Evolutionary conservation across 2,797 vertebrate species (phyloP).

Genomic region (Poeciliopsis turneri): DNA sequence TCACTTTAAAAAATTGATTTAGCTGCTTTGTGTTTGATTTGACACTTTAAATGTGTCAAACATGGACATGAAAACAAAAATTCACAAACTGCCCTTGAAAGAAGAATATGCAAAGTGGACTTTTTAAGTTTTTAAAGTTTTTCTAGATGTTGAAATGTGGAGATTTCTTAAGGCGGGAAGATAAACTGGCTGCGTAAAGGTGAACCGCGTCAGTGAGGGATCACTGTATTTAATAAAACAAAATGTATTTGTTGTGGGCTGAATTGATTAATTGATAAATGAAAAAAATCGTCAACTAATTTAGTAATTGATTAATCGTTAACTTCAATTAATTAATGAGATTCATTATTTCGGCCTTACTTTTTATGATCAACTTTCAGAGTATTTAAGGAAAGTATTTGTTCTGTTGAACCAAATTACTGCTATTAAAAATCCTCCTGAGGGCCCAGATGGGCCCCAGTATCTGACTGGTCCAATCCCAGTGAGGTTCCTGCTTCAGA

Average conservation of each 20-base stretch:
- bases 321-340: no score
- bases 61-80: background rate
- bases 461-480: background rate
- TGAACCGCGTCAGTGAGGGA: no score
- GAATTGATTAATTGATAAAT: no score
- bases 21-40: background rate
- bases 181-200: background rate
- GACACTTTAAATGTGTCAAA: background rate
- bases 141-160: background rate
- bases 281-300: no score
- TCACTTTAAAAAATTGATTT: background rate
- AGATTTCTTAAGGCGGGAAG: background rate
- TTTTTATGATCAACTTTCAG: background rate
- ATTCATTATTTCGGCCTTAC: no score
- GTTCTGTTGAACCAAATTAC: background rate
- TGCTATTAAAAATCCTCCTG: background rate
- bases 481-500: slow-evolving; percentile 37
- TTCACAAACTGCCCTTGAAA: background rate
- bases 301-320: no score
- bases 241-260: background rate
- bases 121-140: background rate
- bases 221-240: background rate
- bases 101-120: background rate
- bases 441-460: background rate
- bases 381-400: background rate